Evolutionary conservation across 2,113 vertebrate species (phyloP).

Genomic region (Delphinapterus leucas): DNA sequence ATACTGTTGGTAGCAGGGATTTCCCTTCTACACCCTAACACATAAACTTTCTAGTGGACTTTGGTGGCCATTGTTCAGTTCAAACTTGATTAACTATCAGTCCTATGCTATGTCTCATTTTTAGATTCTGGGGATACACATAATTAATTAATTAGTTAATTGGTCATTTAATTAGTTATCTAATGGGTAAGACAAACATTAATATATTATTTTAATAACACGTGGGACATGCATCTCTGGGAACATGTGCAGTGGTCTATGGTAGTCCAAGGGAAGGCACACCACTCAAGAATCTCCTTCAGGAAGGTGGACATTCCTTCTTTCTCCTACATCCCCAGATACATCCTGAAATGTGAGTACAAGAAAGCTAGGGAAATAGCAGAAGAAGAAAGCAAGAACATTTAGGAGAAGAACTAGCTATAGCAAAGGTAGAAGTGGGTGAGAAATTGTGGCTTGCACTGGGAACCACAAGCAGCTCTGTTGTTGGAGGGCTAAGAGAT

Average conservation of each 20-base stretch:
- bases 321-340: background rate
- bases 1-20: background rate
- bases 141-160: background rate
- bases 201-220: background rate
- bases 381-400: background rate
- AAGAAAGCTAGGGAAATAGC: background rate
- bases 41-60: background rate
- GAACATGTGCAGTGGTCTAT: background rate
- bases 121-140: background rate
- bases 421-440: background rate
- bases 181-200: background rate
- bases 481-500: background rate
- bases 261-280: background rate
- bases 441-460: background rate
- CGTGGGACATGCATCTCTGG: background rate
- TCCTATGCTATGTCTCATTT: background rate
- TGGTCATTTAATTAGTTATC: background rate
- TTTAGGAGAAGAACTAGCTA: background rate
- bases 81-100: background rate
- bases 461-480: too few relatives aligned
- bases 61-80: background rate
- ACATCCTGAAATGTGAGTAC: background rate
- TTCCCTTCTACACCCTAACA: background rate
- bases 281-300: background rate
- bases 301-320: background rate